Conservation (phyloP, 1,140 invertebrate species). For the Megathymus violae region DNA sequence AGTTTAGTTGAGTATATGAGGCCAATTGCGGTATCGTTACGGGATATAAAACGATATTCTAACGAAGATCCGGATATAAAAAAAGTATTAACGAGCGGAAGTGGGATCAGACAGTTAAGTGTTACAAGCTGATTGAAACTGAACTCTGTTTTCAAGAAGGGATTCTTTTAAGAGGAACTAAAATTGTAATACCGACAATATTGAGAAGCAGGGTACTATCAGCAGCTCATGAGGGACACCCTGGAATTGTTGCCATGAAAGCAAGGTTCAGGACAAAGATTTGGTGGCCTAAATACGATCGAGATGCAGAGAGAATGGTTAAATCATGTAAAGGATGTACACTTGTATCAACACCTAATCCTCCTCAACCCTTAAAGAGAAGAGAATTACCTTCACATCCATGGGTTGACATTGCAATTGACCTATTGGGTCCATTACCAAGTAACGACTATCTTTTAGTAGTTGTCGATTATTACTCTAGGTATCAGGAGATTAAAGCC, state of each 20-base stretch:
- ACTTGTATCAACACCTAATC: not conserved
- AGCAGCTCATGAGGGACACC: constrained; percentile 36
- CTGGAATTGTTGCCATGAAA: constrained; percentile 36
- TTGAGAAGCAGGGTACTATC: constrained; percentile 17
- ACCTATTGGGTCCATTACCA: constrained; percentile 34
- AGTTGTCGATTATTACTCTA: constrained; percentile 36
- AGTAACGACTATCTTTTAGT: constrained; percentile 34
- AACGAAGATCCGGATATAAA: too few relatives aligned
- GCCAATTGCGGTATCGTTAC: too few relatives aligned
- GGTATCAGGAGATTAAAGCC: constrained; percentile 43
- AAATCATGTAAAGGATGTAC: constrained; percentile 25
- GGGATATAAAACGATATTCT: too few relatives aligned
- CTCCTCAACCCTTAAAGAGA: constrained; percentile 25
- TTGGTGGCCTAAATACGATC: constrained; percentile 37
- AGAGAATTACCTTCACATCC: constrained; percentile 21
- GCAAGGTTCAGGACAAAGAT: constrained; percentile 23
- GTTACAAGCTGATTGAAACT: too few relatives aligned
- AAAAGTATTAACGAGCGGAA: too few relatives aligned
- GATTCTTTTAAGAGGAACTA: constrained; percentile 27
- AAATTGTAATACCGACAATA: constrained; percentile 30
- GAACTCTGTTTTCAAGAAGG: constrained; percentile 30
- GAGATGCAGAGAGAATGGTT: constrained; percentile 5
- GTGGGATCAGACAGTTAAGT: too few relatives aligned
- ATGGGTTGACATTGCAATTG: constrained; percentile 36
- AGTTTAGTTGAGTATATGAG: too few relatives aligned